These are phyloP conservation scores for Andrena marginata DNA, from an alignment of 2,888 invertebrate species.

Conservation along the genomic window DNA sequence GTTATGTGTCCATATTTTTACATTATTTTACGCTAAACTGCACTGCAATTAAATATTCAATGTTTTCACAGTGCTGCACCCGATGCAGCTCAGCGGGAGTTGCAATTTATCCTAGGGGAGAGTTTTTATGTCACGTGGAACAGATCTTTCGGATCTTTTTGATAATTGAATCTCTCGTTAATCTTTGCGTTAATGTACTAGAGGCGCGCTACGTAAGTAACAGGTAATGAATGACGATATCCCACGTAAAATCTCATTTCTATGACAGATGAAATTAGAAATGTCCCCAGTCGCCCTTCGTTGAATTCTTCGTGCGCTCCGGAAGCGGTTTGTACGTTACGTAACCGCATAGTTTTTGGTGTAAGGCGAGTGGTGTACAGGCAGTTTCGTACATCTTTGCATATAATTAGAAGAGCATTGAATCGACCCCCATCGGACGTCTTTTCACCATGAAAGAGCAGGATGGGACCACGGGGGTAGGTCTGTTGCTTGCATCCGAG, in stretches of 20 bases:
- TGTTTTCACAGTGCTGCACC: no score
- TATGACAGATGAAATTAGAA: slow-evolving; percentile 6
- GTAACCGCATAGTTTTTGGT: slow-evolving; percentile 62
- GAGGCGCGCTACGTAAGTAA: not conserved
- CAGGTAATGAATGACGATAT: not conserved
- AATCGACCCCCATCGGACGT: slow-evolving; percentile 79
- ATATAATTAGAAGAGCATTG: slow-evolving; percentile 84
- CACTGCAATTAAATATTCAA: no score
- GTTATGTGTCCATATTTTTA: no score
- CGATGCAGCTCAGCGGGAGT: no score
- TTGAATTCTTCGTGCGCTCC: slow-evolving; percentile 41
- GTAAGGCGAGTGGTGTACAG: slow-evolving; percentile 62
- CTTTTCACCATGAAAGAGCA: slow-evolving; percentile 78
- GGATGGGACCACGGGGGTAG: slow-evolving; percentile 75
- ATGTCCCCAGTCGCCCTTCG: slow-evolving; percentile 24
- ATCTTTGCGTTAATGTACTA: no score
- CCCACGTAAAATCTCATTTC: not conserved
- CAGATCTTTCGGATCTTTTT: no score
- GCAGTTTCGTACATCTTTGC: slow-evolving; percentile 80
- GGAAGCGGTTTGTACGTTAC: slow-evolving; percentile 66
- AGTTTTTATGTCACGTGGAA: no score
- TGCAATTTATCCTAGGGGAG: no score
- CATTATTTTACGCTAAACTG: no score
- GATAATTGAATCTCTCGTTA: no score
- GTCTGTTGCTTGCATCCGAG: slow-evolving; percentile 72